Evolutionary conservation across 2,113 vertebrate species (phyloP), one percentile per base, ranked within the genome.

Genomic region (Gambusia holbrooki): DNA sequence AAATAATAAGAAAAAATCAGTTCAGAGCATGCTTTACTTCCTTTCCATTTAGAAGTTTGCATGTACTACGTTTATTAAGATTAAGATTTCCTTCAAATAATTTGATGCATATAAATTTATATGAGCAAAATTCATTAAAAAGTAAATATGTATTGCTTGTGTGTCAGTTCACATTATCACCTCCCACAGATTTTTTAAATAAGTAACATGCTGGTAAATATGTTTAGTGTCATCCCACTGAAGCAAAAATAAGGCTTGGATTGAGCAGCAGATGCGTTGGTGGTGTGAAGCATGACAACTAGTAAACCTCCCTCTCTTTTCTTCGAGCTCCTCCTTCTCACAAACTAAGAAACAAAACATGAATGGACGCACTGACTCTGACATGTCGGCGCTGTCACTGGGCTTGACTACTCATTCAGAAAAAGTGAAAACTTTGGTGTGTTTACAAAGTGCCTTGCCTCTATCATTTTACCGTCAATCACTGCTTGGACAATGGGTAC

Each of bases 381-480:
- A 37, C 68, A 29, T 85, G 80, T 78, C 82, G 81, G 60, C 29
- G 1, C 74, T 74, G 62, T 84, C 89, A 88, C 74, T 75, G 75
- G 75, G 8, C 51, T 51, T 48, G 65, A 76, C 62, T 76, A 29
- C 76, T 84, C 87, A 85, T 88, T 86, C 84, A 90, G n/a, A 60
- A 72, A 73, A 37, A 72, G 80, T 27, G 63, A 77, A 73, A 76
- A 25, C 17, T 15, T 25, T 30, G 48, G 64, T 13, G 62, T 10
- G 5, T 13, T 37, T 35, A 1, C 1, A 14, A 28, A 54, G n/a
- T 6, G 14, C 32, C 28, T 58, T 32, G 25, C 62, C 70, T 81
- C 76, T 73, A 37, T 83, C 82, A 85, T 87, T 89, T 79, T 61
- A 40, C 68, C 77, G 81, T 85, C 87, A 64, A 65, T 91, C 87